Base-by-base conservation (phyloP, 2,797 vertebrate species). In the Dallia pectoralis region DNA sequence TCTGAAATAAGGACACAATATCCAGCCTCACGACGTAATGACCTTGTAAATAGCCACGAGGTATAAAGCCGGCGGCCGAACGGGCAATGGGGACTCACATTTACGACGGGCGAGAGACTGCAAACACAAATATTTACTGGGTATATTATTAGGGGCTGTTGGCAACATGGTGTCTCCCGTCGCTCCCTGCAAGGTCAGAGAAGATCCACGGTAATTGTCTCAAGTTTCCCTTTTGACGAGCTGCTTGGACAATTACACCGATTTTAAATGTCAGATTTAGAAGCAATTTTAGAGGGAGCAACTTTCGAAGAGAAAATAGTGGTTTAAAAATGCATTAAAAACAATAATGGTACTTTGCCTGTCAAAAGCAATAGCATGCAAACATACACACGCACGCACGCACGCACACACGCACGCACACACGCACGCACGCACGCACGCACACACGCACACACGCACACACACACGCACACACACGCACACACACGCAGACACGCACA, bases 161-260 rank as follows among this genome's bases (percentile, higher is more conserved):
- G 87, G 89, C 86, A 75, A 69, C 81, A 63, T 86, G 70, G 82
- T 81, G 81, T 81, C 77, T 75, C 82, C 32, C 61, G 7, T 12
- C 15, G 61, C 61, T 63, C 61, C 15, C 82, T 80, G 77, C 84
- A 84, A 86, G 81, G 82, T 87, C 87, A 88, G 53, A 56, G 9
- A 22, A 56, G n/a, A 56, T 56, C 53, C 53, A 25, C 22, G n/a
- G 51, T 56, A 56, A 56, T 87, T 87, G 79, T 83, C 44, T 44
- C 8, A 48, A 49, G 74, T 77, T n/a, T 77, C 47, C 32, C 32
- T 72, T 62, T 61, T 25, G 84, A 88, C 85, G 84, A 85, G 85
- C 79, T 84, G 90, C 87, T 88, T 84, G 78, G 72, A 81, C 86
- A 89, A 90, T 90, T 91, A 90, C 89, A 88, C 84, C 83, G 83